phyloP scores from a whole-genome alignment of 1,140 invertebrate genomes.

The Drosophila trapezifrons region DNA sequence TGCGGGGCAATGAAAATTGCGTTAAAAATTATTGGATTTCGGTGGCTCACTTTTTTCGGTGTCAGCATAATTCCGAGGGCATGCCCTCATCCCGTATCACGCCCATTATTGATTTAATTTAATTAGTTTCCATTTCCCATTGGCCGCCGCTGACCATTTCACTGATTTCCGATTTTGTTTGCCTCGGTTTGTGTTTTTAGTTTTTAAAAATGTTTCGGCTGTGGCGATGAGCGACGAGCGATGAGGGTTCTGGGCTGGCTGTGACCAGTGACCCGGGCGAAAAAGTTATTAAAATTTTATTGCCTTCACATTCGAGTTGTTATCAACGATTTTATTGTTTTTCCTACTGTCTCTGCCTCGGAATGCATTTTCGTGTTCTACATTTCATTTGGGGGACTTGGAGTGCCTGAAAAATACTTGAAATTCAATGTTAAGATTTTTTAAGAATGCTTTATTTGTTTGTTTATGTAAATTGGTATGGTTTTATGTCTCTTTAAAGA shows the following conservation, averaged over 20 bases:
- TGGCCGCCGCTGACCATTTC: slow-evolving; percentile 44
- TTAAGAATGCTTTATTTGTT: slow-evolving; percentile 1
- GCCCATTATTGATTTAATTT: slow-evolving; percentile 74
- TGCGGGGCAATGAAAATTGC: slow-evolving; percentile 42
- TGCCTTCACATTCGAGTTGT: slow-evolving; percentile 43
- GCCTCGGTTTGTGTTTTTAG: slow-evolving; percentile 52
- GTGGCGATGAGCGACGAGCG: slow-evolving; percentile 60
- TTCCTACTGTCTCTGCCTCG: slow-evolving; percentile 22
- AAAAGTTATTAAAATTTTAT: slow-evolving; percentile 76
- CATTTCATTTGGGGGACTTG: slow-evolving; percentile 3
- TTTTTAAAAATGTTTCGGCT: slow-evolving; percentile 57
- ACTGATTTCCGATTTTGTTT: slow-evolving; percentile 69
- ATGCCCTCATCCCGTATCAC: slow-evolving; percentile 24
- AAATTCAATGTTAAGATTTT: no score
- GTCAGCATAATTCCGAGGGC: slow-evolving; percentile 54
- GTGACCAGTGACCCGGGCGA: slow-evolving; percentile 48
- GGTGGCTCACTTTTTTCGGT: slow-evolving; percentile 37
- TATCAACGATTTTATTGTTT: slow-evolving; percentile 51
- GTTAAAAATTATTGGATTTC: slow-evolving; percentile 53
- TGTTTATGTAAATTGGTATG: slow-evolving; percentile 6
- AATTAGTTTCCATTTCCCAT: slow-evolving; percentile 60
- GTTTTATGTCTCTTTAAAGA: slow-evolving; percentile 8
- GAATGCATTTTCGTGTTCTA: slow-evolving; percentile 59
- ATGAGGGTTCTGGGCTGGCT: slow-evolving; percentile 31
- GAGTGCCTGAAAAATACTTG: slow-evolving; percentile 14